phyloP scores from a whole-genome alignment of 2,888 invertebrate genomes.

The Drosophila hawaiiensis region DNA sequence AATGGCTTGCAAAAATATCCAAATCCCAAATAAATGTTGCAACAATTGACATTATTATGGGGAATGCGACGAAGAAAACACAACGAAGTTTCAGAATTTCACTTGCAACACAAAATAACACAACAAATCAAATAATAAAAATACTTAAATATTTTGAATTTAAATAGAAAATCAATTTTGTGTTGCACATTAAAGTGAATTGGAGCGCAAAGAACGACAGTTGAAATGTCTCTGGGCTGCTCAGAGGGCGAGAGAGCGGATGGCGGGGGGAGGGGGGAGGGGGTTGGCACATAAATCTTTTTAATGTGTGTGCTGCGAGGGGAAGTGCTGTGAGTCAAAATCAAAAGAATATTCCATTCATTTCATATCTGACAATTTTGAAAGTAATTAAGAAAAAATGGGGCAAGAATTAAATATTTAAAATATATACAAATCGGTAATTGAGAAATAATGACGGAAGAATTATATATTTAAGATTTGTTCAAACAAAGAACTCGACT shows the following conservation, averaged over 20 bases:
- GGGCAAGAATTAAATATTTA: not conserved
- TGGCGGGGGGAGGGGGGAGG: not conserved
- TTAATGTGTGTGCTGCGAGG: constrained; percentile 9
- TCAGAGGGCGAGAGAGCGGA: not conserved
- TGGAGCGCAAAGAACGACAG: constrained; percentile 34
- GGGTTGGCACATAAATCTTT: constrained; percentile 30
- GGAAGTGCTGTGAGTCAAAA: not conserved
- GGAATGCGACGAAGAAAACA: not conserved
- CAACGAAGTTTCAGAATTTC: not conserved
- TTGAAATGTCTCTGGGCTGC: not conserved
- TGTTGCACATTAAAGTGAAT: constrained; percentile 53
- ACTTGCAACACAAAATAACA: constrained; percentile 1
- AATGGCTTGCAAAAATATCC: not conserved
- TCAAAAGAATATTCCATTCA: not conserved
- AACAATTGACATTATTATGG: not conserved
- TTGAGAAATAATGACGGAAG: not conserved
- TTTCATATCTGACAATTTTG: not conserved
- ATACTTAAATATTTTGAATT: constrained; percentile 36
- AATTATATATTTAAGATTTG: no score
- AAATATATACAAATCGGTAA: not conserved
- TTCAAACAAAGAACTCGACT: not conserved
- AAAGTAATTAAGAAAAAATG: not conserved
- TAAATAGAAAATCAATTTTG: constrained; percentile 58
- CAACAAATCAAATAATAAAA: constrained; percentile 14
- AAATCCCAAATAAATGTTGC: not conserved